A percentile compares a stretch with the other conserved stretches of the same genome.
phyloP scores from a whole-genome alignment of 92 coral and sea anemone genomes.

The Epizoanthus rinbou region DNA sequence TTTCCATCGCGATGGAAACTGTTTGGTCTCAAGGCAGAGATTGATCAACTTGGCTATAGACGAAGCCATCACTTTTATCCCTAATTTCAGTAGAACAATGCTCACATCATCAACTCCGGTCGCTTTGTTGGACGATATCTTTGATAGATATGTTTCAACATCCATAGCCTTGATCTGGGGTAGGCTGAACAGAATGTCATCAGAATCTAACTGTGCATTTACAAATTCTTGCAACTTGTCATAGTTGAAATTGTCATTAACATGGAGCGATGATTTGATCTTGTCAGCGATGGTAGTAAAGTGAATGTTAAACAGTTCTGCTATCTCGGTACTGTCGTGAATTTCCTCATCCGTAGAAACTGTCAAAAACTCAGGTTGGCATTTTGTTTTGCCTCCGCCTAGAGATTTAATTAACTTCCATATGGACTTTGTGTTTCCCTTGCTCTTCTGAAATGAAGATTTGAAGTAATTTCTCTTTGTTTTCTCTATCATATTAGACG shows the following conservation, averaged over 20 bases:
- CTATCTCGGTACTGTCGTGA: no score
- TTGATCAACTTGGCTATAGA: conserved; percentile 36
- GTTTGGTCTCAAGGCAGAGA: conserved; percentile 10
- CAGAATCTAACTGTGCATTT: neutral
- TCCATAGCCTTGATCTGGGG: conserved; percentile 31
- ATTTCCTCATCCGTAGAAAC: no score
- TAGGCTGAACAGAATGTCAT: conserved; percentile 22
- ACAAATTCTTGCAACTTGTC: neutral
- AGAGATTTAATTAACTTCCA: no score
- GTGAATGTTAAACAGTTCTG: neutral
- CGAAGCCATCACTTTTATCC: conserved; percentile 7
- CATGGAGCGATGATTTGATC: neutral
- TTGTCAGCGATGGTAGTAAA: conserved; percentile 1
- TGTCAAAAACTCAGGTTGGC: no score
- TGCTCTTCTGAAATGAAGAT: no score
- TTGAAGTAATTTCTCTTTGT: no score
- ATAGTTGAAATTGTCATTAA: neutral
- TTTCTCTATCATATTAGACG: no score
- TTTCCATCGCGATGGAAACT: conserved; percentile 22
- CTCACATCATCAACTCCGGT: conserved; percentile 40
- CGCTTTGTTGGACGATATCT: conserved; percentile 31
- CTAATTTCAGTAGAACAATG: conserved; percentile 27
- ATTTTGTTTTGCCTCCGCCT: no score
- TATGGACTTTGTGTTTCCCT: no score
- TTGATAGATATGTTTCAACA: conserved; percentile 28